A percentile compares a stretch with the other conserved stretches of the same genome.
Evolutionary conservation across 2,113 vertebrate genomes (phyloP).

Genomic region (Oxyruncus cristatus): DNA sequence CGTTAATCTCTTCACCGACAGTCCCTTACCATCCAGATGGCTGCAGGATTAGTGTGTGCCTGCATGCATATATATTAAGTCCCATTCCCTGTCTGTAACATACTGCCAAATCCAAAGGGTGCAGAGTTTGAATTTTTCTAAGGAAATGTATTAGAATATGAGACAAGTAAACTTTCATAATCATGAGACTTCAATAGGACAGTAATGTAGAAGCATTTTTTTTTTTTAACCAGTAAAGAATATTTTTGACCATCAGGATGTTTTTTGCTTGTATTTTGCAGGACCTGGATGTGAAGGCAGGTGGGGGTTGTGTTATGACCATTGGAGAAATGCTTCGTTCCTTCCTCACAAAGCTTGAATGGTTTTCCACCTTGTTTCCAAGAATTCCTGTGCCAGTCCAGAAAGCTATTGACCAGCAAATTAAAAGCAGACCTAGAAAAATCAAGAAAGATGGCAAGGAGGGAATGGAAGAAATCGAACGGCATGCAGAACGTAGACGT

Average conservation of each 20-base stretch:
- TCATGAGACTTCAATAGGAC: constrained; percentile 73
- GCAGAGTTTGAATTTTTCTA: constrained; percentile 63
- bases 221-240: neutral
- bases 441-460: constrained; percentile 85
- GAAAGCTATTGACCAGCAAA: constrained; percentile 94
- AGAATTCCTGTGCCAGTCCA: constrained; percentile 98
- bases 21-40: constrained; percentile 60
- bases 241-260: constrained; percentile 69
- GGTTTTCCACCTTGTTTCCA: constrained; percentile 98
- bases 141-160: constrained; percentile 53
- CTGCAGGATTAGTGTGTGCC: constrained; percentile 76
- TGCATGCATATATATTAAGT: constrained; percentile 74
- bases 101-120: constrained; percentile 64
- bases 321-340: constrained; percentile 97
- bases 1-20: constrained; percentile 40
- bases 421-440: constrained; percentile 93
- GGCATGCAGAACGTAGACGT: constrained; percentile 82
- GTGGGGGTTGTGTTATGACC: constrained; percentile 96
- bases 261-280: constrained; percentile 78
- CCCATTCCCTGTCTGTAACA: constrained; percentile 57
- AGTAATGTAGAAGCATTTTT: constrained; percentile 66
- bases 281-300: constrained; percentile 98
- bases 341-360: constrained; percentile 97
- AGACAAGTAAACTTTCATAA: constrained; percentile 68
- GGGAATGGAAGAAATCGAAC: constrained; percentile 79